Base-by-base conservation (phyloP, 2,888 invertebrate genomes). In the Bimastos eiseni region DNA sequence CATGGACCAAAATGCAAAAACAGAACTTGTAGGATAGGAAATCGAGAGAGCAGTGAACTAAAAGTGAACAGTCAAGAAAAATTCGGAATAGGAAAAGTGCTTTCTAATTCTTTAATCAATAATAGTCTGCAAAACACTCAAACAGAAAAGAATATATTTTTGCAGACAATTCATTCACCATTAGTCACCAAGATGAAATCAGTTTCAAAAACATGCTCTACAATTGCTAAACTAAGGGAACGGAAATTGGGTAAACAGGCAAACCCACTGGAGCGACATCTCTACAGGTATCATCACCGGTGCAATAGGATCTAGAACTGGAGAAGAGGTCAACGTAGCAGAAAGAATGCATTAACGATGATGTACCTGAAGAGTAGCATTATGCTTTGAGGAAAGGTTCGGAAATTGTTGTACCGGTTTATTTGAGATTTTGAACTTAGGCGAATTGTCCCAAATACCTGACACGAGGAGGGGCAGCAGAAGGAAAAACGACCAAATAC, bases 331-430 rank as follows among this genome's bases (percentile, higher is more conserved):
- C 30, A 0, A 55, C 24, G 70, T 6, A 11, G 30, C 30, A 70
- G 70, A 30, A 70, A 70, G 70, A 30, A 70, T n/a, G 30, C 70
- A 70, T 30, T n/a, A 4, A 70, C 13, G 30, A 70, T 11, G 24
- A 24, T 6, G 19, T 94, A 96, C 99, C 99, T 97, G 97, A 99
- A 99, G 95, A 99, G 97, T 95, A 99, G 97, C 97, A 99, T 98
- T 95, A 99, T 97, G 96, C 98, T 98, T 97, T 98, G 98, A 96
- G 98, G 97, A 96, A 99, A 99, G 96, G 98, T 98, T 96, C 98
- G 97, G 97, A 99, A 99, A 97, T 99, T 99, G 97, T 99, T 99
- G 97, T 99, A 99, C 96, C 99, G 97, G 96, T 98, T 99, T 96
- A 99, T 98, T 95, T 98, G 97, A 95, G 97, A 97, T 94, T 97